A percentile compares a stretch with the other conserved stretches of the same genome.
phyloP scores from a whole-genome alignment of 2,113 vertebrate genomes.

The Jacana jacana region DNA sequence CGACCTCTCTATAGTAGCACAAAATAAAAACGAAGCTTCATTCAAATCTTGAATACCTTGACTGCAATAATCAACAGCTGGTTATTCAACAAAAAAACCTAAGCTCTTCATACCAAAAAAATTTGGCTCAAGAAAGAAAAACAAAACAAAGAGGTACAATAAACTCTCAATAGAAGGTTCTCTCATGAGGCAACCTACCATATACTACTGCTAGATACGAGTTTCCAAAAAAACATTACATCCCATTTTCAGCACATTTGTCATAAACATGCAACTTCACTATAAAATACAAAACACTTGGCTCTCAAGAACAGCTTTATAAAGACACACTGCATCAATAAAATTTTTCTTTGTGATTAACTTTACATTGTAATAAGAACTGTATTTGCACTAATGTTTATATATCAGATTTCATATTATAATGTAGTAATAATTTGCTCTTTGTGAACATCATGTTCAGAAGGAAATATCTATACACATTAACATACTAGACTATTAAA shows the following conservation, averaged over 20 bases:
- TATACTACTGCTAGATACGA: slow-evolving; percentile 76
- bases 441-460: slow-evolving; percentile 77
- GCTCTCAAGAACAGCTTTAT: slow-evolving; percentile 81
- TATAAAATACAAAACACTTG: slow-evolving; percentile 84
- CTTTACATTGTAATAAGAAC: slow-evolving; percentile 78
- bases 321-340: slow-evolving; percentile 85
- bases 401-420: slow-evolving; percentile 77
- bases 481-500: slow-evolving; percentile 82
- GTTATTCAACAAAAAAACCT: slow-evolving; percentile 32
- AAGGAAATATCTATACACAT: slow-evolving; percentile 80
- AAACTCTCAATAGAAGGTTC: slow-evolving; percentile 78
- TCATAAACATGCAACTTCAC: slow-evolving; percentile 83
- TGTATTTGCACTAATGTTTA: slow-evolving; percentile 76
- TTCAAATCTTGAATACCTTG: slow-evolving; percentile 39
- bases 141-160: slow-evolving; percentile 73
- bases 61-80: slow-evolving; percentile 33
- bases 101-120: slow-evolving; percentile 51
- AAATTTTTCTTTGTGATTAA: slow-evolving; percentile 80
- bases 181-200: slow-evolving; percentile 74
- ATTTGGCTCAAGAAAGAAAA: slow-evolving; percentile 71
- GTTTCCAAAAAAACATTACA: slow-evolving; percentile 80
- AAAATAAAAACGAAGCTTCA: slow-evolving; percentile 54
- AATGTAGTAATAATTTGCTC: slow-evolving; percentile 78
- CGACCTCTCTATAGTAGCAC: slow-evolving; percentile 42
- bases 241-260: slow-evolving; percentile 78